phyloP scores from a whole-genome alignment of 2,888 invertebrate genomes.

The Agrypnus murinus region DNA sequence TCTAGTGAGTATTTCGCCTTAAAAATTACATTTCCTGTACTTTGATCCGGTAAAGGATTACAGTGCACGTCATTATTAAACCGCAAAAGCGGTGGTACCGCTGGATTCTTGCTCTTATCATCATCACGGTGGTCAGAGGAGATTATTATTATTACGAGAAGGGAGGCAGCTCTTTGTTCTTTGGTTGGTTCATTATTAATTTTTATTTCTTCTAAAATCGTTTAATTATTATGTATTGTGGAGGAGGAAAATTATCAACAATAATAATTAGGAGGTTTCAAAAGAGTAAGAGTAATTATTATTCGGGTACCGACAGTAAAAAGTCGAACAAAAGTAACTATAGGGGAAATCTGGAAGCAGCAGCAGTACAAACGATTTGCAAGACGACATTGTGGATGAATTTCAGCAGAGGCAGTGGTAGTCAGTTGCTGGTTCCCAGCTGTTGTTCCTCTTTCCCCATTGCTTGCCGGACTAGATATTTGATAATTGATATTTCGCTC shows the following conservation, averaged over 20 bases:
- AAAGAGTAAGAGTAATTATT: slow-evolving; percentile 25
- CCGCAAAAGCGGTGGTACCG: slow-evolving; percentile 23
- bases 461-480: slow-evolving; percentile 61
- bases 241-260: too few species aligned
- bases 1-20: slow-evolving; percentile 51
- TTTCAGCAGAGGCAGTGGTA: too few species aligned
- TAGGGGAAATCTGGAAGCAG: slow-evolving; percentile 37
- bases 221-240: too few species aligned
- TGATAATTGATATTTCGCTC: slow-evolving; percentile 68
- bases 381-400: slow-evolving; percentile 45
- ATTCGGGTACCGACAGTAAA: slow-evolving; percentile 38
- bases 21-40: slow-evolving; percentile 56
- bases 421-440: slow-evolving; percentile 54
- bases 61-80: slow-evolving; percentile 39
- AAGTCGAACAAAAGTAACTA: slow-evolving; percentile 27
- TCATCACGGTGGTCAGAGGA: slow-evolving; percentile 29
- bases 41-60: slow-evolving; percentile 53
- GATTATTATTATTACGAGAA: too few species aligned
- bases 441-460: slow-evolving; percentile 55
- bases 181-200: slow-evolving; percentile 34
- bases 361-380: not conserved
- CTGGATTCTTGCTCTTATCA: slow-evolving; percentile 22
- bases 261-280: not conserved
- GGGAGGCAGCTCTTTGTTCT: slow-evolving; percentile 28
- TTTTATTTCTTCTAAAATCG: slow-evolving; percentile 10